A percentile compares a stretch with the other conserved stretches of the same genome.
These are phyloP conservation scores for Eremobia ochroleuca DNA, from an alignment of 2,888 invertebrate species.

Conservation along the genomic window DNA sequence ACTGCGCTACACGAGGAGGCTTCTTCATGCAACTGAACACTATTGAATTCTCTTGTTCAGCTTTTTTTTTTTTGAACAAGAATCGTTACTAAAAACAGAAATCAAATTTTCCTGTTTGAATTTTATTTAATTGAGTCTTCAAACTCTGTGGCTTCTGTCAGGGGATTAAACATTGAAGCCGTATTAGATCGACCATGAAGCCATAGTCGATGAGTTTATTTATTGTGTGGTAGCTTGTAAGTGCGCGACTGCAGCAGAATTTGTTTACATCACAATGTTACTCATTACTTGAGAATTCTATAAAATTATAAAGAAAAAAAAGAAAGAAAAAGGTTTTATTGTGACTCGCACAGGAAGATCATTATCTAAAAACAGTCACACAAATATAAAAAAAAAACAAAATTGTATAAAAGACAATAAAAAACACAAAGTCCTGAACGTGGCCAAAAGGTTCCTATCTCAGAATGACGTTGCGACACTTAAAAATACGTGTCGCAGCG, in stretches of 20 bases:
- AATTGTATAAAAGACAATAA: not conserved
- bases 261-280: not conserved
- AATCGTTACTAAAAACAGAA: slow-evolving; percentile 30
- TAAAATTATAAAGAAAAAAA: not conserved
- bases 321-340: not conserved
- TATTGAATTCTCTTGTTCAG: slow-evolving; percentile 47
- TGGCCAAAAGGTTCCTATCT: not conserved
- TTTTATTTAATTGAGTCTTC: slow-evolving; percentile 30
- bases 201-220: slow-evolving; percentile 12
- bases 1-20: no score
- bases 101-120: slow-evolving; percentile 57
- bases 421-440: not conserved
- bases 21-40: no score
- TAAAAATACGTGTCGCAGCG: no score
- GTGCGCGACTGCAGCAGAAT: slow-evolving; percentile 6
- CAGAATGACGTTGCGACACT: not conserved
- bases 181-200: slow-evolving; percentile 9
- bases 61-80: slow-evolving; percentile 42
- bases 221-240: not conserved
- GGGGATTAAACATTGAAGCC: slow-evolving; percentile 26
- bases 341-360: not conserved
- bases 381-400: no score
- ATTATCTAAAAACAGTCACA: not conserved
- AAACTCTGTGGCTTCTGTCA: slow-evolving; percentile 11
- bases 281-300: not conserved